These are phyloP conservation scores for Siderastrea siderea DNA, from an alignment of 92 coral and sea anemone genomes.

Conservation along the genomic window DNA sequence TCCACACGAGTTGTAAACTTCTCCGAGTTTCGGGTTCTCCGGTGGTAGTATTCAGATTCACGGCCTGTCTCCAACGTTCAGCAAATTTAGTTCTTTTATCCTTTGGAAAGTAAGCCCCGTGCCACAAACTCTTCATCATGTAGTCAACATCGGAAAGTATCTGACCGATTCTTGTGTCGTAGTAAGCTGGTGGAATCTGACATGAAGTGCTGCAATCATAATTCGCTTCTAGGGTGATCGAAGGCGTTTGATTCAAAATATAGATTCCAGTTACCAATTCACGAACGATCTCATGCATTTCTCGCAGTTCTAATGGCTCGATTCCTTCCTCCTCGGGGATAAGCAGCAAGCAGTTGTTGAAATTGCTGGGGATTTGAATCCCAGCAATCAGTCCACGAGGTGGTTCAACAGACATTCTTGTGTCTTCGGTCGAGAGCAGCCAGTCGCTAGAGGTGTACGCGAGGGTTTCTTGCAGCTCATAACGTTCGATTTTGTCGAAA, in stretches of 20 bases:
- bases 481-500: slow-evolving; percentile 98
- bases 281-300: slow-evolving; percentile 96
- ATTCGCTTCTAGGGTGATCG: slow-evolving; percentile 91
- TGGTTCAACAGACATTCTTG: slow-evolving; percentile 88
- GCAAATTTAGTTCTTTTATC: slow-evolving; percentile 97
- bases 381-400: slow-evolving; percentile 95
- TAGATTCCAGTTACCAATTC: slow-evolving; percentile 93
- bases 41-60: slow-evolving; percentile 92
- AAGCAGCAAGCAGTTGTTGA: slow-evolving; percentile 84
- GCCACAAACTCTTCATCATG: slow-evolving; percentile 99
- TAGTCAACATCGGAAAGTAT: slow-evolving; percentile 92
- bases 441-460: slow-evolving; percentile 93
- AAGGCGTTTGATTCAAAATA: slow-evolving; percentile 93
- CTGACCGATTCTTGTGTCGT: slow-evolving; percentile 98
- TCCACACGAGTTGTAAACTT: slow-evolving; percentile 94
- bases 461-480: slow-evolving; percentile 95
- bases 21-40: slow-evolving; percentile 98
- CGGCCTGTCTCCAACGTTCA: slow-evolving; percentile 99
- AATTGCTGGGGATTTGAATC: slow-evolving; percentile 82
- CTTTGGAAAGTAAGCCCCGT: slow-evolving; percentile 97
- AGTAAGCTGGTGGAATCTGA: slow-evolving; percentile 96
- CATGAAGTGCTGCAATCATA: slow-evolving; percentile 94
- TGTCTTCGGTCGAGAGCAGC: slow-evolving; percentile 96
- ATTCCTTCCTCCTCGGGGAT: slow-evolving; percentile 91
- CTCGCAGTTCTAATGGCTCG: slow-evolving; percentile 91